These are phyloP conservation scores for Ascidia mentula DNA, from an alignment of 23 tunicate genomes.

Conservation along the genomic window DNA sequence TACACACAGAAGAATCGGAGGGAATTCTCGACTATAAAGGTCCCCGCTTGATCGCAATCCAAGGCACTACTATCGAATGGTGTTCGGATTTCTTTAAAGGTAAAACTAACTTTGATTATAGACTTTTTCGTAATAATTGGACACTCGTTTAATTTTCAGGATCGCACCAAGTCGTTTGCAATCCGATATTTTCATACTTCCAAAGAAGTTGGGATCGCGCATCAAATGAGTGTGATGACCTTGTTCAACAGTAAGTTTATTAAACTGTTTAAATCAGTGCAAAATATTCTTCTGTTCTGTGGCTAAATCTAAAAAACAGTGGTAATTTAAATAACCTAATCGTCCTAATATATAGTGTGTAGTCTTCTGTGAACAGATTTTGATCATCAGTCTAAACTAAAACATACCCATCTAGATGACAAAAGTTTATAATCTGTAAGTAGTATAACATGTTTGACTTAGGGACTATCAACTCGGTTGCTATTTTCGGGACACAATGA, in stretches of 20 bases:
- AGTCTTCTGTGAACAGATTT: not conserved
- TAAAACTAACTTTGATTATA: too few species aligned
- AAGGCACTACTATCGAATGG: slow-evolving; percentile 62
- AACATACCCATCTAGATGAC: not conserved
- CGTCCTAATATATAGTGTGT: too few species aligned
- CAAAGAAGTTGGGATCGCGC: not conserved
- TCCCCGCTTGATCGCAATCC: slow-evolving; percentile 60
- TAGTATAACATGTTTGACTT: too few species aligned
- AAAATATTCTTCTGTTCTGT: too few species aligned
- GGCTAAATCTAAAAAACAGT: too few species aligned
- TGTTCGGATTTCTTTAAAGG: too few species aligned
- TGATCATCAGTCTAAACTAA: not conserved
- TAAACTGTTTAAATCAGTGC: too few species aligned
- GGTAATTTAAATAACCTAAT: too few species aligned
- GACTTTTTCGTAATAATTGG: too few species aligned
- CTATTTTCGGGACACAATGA: slow-evolving; percentile 56
- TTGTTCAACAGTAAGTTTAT: not conserved
- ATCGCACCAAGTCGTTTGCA: not conserved
- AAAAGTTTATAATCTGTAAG: too few species aligned
- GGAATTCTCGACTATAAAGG: slow-evolving; percentile 64
- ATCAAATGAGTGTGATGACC: not conserved
- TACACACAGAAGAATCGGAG: not conserved
- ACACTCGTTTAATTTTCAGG: too few species aligned
- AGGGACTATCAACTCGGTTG: slow-evolving; percentile 67
- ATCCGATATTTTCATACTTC: not conserved